These are phyloP conservation scores for Trididemnum clinides DNA, from an alignment of 23 tunicate species.

Conservation along the genomic window DNA sequence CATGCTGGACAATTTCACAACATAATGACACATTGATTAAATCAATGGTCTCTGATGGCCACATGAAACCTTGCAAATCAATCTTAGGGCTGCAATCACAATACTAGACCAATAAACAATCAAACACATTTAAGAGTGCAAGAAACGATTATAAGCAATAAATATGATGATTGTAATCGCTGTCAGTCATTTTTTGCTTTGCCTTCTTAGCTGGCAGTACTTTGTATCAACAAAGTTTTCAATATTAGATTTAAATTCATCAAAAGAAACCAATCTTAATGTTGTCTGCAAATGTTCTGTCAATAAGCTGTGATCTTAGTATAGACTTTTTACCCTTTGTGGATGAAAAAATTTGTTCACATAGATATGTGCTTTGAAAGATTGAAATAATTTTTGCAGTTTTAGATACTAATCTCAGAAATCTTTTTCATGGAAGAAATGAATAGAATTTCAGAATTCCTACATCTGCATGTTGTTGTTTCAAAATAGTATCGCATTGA, in stretches of 20 bases:
- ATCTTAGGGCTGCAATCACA: no score
- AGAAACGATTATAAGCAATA: no score
- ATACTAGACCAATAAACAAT: no score
- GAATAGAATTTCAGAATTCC: conserved; percentile 32
- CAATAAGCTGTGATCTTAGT: conserved; percentile 42
- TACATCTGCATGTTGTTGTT: no score
- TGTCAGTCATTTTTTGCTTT: background rate
- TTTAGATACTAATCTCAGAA: conserved; percentile 14
- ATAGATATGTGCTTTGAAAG: conserved; percentile 56
- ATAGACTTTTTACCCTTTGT: conserved; percentile 30
- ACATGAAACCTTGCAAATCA: no score
- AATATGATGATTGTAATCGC: no score
- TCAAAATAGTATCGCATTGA: no score
- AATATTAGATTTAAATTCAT: conserved; percentile 34
- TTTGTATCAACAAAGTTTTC: conserved; percentile 19
- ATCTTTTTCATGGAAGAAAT: conserved; percentile 33
- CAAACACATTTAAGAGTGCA: no score
- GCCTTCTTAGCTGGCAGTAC: conserved; percentile 17
- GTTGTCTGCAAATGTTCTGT: conserved; percentile 56
- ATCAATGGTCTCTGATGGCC: no score
- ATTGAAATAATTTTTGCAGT: conserved; percentile 52
- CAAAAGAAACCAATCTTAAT: conserved; percentile 23
- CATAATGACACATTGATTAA: no score
- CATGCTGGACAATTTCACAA: no score
- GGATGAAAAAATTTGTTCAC: no score